Evolutionary conservation across 1,140 invertebrate genomes (phyloP), one percentile per base, ranked within the genome.

Genomic region (Achroia grisella): DNA sequence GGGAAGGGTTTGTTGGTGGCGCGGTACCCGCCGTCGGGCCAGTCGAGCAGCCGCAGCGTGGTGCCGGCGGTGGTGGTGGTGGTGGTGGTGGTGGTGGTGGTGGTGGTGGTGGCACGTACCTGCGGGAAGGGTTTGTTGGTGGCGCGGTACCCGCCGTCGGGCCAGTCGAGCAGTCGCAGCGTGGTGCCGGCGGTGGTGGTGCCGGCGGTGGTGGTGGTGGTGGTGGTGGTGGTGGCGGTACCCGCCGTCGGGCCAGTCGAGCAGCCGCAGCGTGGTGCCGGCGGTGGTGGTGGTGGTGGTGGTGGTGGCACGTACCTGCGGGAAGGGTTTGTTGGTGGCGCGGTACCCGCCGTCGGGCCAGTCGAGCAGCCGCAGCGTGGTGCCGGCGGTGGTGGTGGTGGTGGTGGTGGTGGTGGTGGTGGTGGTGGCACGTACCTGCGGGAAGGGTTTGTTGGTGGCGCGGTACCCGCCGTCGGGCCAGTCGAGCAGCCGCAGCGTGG

Each of bases 301-400:
- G n/a, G n/a, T n/a, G n/a, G n/a, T n/a, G n/a, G n/a, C n/a, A n/a
- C n/a, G 17, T 46, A 77, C 97, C 61, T 91, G 87, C 1, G 98
- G 97, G 88, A 92, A 91, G 0, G 97, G 97, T 63, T 93, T 93
- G 87, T 99, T 98, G 6, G 89, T 93, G 8, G 95, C 91, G 45
- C 91, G 89, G 86, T 99, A 99, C 70, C 93, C 91, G 74, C 96
- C 97, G 88, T 99, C 98, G 62, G 94, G 92, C 98, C 98, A 99
- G 87, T 23, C 17, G 34, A 95, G 91, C 31, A 99, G 88, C 60
- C 90, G 89, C 56, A 99, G 92, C 71, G 98, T 93, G 71, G 92
- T 93, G 51, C n/a, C n/a, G n/a, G n/a, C n/a, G n/a, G n/a, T n/a
- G n/a, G n/a, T n/a, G n/a, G n/a, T n/a, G n/a, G n/a, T n/a, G n/a